Evolutionary conservation across 1,140 invertebrate genomes (phyloP), one percentile per base, ranked within the genome.

Genomic region (Aphaenogaster rudis): DNA sequence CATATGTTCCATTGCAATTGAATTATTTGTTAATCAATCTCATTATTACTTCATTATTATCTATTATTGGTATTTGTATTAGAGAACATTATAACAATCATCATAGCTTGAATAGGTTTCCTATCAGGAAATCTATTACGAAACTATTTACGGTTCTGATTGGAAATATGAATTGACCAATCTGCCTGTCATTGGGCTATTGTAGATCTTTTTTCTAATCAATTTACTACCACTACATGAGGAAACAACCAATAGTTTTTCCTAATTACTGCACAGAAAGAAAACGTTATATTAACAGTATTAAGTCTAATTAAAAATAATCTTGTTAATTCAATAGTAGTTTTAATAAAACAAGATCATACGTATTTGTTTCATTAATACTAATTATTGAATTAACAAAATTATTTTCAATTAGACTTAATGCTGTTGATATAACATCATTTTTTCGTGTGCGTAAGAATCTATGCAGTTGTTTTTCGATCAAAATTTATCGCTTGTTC

Each of bases 1-100:
- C n/a, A 61, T 45, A 72, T 52, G 9, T 54, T 54, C 9, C 33
- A 6, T 54, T 72, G 21, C 9, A 33, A 54, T 36, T 9, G 9
- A 36, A 72, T 54, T 52, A 72, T 67, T 21, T 45, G 8, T 67
- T 39, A 67, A 67, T 52, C 28, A 17, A 15, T 17, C 13, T 71
- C 48, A 71, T 17, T 52, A 69, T 69, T 28, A 48, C 21, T 50
- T 69, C 11, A 69, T 48, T 28, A 69, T 48, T 61, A 61, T 33
- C 9, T 61, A 61, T 61, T 33, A 61, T 39, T 61, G 9, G 11
- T 61, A 61, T 11, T 64, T 39, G 15, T 64, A 9, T 64, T 17
- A 64, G 36, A 15, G 1, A 63, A 17, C 21, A 59, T 64, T 64
- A 17, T 39, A 39, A 64, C 39, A 39, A 64, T 17, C 6, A 36